Evolutionary conservation across 2,113 vertebrate species (phyloP), one percentile per base, ranked within the genome.

Genomic region (Cyanistes caeruleus): DNA sequence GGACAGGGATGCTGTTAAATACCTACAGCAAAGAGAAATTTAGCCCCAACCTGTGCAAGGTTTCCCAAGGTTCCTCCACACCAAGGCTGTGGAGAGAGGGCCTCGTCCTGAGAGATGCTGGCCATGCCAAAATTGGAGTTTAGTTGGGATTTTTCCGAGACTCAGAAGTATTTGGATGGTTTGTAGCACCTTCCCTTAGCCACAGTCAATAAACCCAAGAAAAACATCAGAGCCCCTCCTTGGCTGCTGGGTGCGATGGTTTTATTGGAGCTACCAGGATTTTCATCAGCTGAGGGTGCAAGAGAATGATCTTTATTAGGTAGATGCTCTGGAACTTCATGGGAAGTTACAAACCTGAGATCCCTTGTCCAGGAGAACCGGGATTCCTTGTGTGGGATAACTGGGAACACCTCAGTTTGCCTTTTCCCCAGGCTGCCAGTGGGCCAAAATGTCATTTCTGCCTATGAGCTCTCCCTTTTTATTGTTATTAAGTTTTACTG

Each of bases 21-120:
- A 3, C 28, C 4, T 41, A 2, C 2, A 8, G 5, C 39, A 81
- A n/a, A 35, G 49, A n/a, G 56, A 37, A 31, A 11, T 69, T 44
- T 76, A 58, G 22, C 33, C 37, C 43, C 33, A 24, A 1, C 17
- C 67, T 25, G 17, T 8, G 30, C 1, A 4, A 72, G 46, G 39
- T 39, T 39, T 39, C 39, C 39, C 39, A 39, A 39, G 39, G 39
- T 39, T 39, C 39, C 39, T 39, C 37, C 37, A 39, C 37, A 39
- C 37, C 19, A 10, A 30, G 33, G 2, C 15, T 16, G 39, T 25
- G 62, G 46, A n/a, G 56, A 43, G 21, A 30, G 19, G 4, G 6
- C 1, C 63, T 64, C 63, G 41, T n/a, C 59, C 72, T 15, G 11
- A n/a, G 69, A 44, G 63, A 10, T 28, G 31, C 53, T 0, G 0